Evolutionary conservation across 2,113 vertebrate genomes (phyloP), one percentile per base, ranked within the genome.

Genomic region (Hippocampus comes): DNA sequence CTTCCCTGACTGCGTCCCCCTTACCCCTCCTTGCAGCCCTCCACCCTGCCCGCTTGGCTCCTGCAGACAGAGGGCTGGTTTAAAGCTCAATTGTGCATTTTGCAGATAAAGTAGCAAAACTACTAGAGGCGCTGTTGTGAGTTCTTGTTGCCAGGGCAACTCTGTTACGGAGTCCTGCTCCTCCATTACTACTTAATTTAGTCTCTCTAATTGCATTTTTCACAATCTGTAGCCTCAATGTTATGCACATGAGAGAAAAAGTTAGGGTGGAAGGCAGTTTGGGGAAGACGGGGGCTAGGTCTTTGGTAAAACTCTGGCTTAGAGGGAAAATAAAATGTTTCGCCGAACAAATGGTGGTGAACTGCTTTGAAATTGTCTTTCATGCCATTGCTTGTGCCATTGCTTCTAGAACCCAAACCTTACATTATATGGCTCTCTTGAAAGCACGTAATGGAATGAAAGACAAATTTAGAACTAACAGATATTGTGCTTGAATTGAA

Each of bases 171-270:
- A 96, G 95, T 95, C 95, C 95, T 93, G 95, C 90, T 97, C 97
- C 96, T 98, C 97, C 94, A 97, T 97, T 98, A 99, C 97, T 95
- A 98, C 96, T 98, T 98, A 94, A 99, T 98, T 97, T 98, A 95
- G 95, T 93, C 93, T 92, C 95, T 95, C 95, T 98, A 98, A 99
- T 99, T 99, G 96, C 96, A 97, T 98, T 96, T 95, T 93, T 91
- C 94, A 95, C 96, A 98, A 97, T 96, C 95, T 95, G 96, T 90
- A 94, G 94, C 93, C 94, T 94, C 95, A 94, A 90, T 92, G 94
- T 94, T 94, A 80, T 68, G 68, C 79, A 72, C 79, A 76, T 67
- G 63, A 75, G 71, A 30, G 76, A 49, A 41, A 46, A 79, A 79
- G 71, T 77, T 72, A 71, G 69, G 74, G 76, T 15, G 71, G 68